Evolutionary conservation across 2,888 invertebrate genomes (phyloP).

Genomic region (Agrotis puta): DNA sequence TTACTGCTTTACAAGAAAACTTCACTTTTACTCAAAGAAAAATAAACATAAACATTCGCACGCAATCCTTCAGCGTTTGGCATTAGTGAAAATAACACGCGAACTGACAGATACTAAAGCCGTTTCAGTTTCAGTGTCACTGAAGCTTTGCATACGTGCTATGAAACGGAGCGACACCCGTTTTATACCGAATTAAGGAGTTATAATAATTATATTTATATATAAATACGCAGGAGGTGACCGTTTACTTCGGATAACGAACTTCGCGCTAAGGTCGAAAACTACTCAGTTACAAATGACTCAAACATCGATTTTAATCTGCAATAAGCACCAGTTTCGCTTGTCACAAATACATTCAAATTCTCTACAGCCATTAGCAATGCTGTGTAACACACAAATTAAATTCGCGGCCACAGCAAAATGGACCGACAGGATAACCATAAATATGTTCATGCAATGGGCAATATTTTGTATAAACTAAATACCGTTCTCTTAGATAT

Average conservation of each 20-base stretch:
- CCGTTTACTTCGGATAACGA: constrained; percentile 66
- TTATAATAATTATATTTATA: neutral
- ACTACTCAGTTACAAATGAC: constrained; percentile 28
- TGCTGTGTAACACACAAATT: constrained; percentile 21
- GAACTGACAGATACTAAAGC: constrained; percentile 49
- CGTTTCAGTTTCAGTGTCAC: constrained; percentile 56
- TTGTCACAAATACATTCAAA: constrained; percentile 36
- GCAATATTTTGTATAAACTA: constrained; percentile 43
- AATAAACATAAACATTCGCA: constrained; percentile 25
- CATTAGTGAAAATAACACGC: constrained; percentile 57
- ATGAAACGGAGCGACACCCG: constrained; percentile 32
- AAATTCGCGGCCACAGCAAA: constrained; percentile 19
- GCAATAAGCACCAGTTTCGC: constrained; percentile 24
- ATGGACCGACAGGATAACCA: constrained; percentile 33
- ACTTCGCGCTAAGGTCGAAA: constrained; percentile 54
- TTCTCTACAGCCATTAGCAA: constrained; percentile 19
- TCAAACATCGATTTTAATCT: constrained; percentile 21
- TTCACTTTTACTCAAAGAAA: constrained; percentile 9
- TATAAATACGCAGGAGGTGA: constrained; percentile 50
- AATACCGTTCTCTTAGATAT: constrained; percentile 46
- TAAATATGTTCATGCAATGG: constrained; percentile 38
- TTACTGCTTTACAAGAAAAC: constrained; percentile 1
- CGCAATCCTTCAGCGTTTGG: constrained; percentile 53
- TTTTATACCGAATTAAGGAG: constrained; percentile 14
- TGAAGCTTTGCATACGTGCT: constrained; percentile 25